Conservation (phyloP, 2,888 invertebrate species). For the Lymantria monacha region DNA sequence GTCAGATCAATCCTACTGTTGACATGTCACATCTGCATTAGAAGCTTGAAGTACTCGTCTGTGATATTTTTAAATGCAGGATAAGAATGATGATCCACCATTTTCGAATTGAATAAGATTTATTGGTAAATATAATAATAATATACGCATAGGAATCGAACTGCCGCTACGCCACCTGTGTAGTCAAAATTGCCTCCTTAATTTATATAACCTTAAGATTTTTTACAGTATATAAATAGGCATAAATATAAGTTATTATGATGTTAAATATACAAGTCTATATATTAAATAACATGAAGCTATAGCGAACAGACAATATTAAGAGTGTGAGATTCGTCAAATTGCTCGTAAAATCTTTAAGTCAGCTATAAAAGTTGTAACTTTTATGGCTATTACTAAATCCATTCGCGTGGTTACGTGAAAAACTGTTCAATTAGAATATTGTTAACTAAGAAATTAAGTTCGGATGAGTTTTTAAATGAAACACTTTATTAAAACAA, state of each 20-base stretch:
- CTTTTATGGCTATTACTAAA: neutral
- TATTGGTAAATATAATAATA: too few relatives aligned
- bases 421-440: neutral
- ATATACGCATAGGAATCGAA: too few relatives aligned
- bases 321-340: constrained; percentile 42
- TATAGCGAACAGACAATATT: constrained; percentile 11
- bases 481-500: too few relatives aligned
- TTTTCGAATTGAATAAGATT: too few relatives aligned
- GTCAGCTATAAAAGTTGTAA: constrained; percentile 17
- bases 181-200: too few relatives aligned
- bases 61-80: too few relatives aligned
- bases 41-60: neutral
- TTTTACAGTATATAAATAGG: too few relatives aligned
- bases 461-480: too few relatives aligned
- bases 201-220: too few relatives aligned
- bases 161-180: too few relatives aligned
- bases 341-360: constrained; percentile 28
- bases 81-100: too few relatives aligned
- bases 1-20: neutral
- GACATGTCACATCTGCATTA: neutral
- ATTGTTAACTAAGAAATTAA: neutral
- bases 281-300: constrained; percentile 15
- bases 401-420: neutral
- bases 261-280: constrained; percentile 38
- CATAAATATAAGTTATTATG: constrained; percentile 21